These are phyloP conservation scores for Brienomyrus longianalis DNA, from an alignment of 2,113 vertebrate genomes.

Conservation along the genomic window DNA sequence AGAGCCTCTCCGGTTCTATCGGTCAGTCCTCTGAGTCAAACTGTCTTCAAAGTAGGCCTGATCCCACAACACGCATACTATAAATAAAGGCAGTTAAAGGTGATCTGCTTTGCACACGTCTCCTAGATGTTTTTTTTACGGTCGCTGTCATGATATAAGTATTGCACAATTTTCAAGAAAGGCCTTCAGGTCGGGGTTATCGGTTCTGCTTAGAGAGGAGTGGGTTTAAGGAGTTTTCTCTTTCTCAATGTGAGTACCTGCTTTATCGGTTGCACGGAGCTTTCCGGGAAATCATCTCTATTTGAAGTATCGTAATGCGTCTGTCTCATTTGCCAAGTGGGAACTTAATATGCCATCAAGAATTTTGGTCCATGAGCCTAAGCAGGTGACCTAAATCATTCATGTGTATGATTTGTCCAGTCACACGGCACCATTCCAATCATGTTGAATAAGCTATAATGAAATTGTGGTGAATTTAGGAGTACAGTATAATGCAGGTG, in stretches of 20 bases:
- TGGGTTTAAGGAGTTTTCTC: not conserved
- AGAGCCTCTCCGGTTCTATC: not conserved
- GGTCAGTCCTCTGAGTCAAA: not conserved
- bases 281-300: not conserved
- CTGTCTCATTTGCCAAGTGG: not conserved
- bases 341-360: not conserved
- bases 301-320: not conserved
- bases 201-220: not conserved
- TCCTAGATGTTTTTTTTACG: constrained; percentile 39
- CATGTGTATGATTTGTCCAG: not conserved
- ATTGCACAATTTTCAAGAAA: not conserved
- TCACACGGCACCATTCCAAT: not conserved
- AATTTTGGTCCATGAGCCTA: not conserved
- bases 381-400: not conserved
- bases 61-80: constrained; percentile 47
- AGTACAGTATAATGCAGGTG: not conserved
- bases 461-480: not conserved
- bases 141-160: constrained; percentile 3
- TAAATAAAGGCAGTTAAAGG: constrained; percentile 57
- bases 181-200: not conserved
- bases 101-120: constrained; percentile 55
- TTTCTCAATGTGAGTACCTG: not conserved
- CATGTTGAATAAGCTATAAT: not conserved
- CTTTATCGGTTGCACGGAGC: not conserved
- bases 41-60: constrained; percentile 35